A percentile compares a stretch with the other conserved stretches of the same genome.
Conservation (phyloP, 2,113 vertebrate genomes). For the Struthidea cinerea region DNA sequence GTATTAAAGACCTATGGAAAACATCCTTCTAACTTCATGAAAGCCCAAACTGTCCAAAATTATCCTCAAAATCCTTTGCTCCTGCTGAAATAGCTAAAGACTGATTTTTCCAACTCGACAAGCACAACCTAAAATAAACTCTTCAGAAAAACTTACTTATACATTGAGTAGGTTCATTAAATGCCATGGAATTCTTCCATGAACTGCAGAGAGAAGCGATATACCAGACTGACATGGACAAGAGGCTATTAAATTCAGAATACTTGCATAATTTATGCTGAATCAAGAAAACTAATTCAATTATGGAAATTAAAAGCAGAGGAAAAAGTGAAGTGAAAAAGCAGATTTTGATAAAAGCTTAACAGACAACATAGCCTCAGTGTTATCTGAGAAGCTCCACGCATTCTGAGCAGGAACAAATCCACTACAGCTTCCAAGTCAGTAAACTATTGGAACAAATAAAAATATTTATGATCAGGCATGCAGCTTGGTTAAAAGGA, state of each 20-base stretch:
- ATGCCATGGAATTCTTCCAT: not conserved
- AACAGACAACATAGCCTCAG: not conserved
- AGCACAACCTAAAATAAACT: not conserved
- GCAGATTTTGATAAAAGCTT: not conserved
- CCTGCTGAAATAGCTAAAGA: not conserved
- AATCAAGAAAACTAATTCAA: not conserved
- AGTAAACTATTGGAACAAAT: not conserved
- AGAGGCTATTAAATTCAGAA: slow-evolving; percentile 18
- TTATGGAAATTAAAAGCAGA: not conserved
- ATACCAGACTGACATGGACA: not conserved
- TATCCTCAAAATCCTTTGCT: not conserved
- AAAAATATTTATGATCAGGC: not conserved
- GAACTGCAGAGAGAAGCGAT: not conserved
- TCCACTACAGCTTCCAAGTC: not conserved
- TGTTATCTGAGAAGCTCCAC: not conserved
- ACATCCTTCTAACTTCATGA: not conserved
- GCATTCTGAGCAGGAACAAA: not conserved
- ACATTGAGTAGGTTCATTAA: not conserved
- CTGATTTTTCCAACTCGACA: not conserved
- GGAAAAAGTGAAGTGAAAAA: not conserved
- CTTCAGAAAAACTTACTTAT: not conserved
- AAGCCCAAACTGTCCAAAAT: not conserved
- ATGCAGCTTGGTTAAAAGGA: not conserved
- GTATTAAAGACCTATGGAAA: not conserved
- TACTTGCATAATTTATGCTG: slow-evolving; percentile 8